phyloP scores from a whole-genome alignment of 2,888 invertebrate species.

The Nesidiocoris tenuis region DNA sequence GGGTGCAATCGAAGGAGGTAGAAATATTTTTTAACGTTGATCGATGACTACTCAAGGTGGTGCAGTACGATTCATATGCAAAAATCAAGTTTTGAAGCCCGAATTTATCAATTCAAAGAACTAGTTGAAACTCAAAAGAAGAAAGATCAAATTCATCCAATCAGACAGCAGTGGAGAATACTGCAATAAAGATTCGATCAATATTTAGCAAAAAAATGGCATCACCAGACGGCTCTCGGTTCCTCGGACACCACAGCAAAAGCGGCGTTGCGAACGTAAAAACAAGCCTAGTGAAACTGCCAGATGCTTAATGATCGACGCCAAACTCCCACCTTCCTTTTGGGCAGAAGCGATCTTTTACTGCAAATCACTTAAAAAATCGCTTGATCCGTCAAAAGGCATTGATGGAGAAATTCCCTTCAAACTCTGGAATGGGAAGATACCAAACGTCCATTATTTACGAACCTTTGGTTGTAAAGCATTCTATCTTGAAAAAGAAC shows the following conservation, averaged over 20 bases:
- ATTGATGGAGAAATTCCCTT: no score
- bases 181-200: slow-evolving; percentile 49
- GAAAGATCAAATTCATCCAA: no score
- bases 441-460: no score
- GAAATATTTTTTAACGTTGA: slow-evolving; percentile 6
- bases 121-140: slow-evolving; percentile 50
- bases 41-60: slow-evolving; percentile 42
- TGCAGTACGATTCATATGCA: slow-evolving; percentile 49
- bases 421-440: no score
- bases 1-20: not conserved
- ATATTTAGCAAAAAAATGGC: slow-evolving; percentile 48
- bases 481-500: no score
- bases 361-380: slow-evolving; percentile 53
- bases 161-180: no score
- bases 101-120: slow-evolving; percentile 46
- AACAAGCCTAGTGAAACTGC: slow-evolving; percentile 52
- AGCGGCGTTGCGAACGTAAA: slow-evolving; percentile 53
- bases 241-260: no score
- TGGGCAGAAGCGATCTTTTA: slow-evolving; percentile 52
- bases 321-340: no score
- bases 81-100: slow-evolving; percentile 49
- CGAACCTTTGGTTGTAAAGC: no score
- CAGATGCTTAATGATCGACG: no score
- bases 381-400: slow-evolving; percentile 51
- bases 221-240: slow-evolving; percentile 51